Evolutionary conservation across 1,140 invertebrate species (phyloP), one percentile per base, ranked within the genome.

Genomic region (Drosophila pallidifrons): DNA sequence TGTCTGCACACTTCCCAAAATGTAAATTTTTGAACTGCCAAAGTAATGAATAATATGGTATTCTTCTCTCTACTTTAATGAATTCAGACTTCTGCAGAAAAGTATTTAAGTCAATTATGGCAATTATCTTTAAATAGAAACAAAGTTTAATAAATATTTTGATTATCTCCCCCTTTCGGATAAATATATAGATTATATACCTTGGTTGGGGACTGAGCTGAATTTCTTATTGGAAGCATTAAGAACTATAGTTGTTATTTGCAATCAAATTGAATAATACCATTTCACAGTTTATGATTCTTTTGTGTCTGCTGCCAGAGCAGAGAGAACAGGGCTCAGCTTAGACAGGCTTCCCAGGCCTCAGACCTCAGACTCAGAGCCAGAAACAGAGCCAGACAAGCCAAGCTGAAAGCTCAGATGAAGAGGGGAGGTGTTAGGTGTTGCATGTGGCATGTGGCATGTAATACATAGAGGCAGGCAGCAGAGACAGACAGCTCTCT

Each of bases 231-330:
- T 45, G 45, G 8, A 35, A 25, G 8, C 28, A 16, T 32, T 32
- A 30, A 41, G 30, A 60, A 67, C 43, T 43, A 78, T 79, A 64
- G 47, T 75, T 73, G 38, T 64, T 70, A 67, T 79, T 67, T 52
- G 38, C 52, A 10, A 77, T 66, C 54, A 88, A 88, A 87, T 87
- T 88, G 82, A 82, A 87, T 87, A 87, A 88, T 83, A 75, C 68
- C 77, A 80, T 87, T 87, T 88, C 76, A 82, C 83, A 87, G 83
- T 88, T 75, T 82, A 83, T 88, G 83, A 87, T 80, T 88, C 83
- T 68, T 88, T 87, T 87, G 71, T 87, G 77, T 80, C 66, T 60
- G 63, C 28, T 49, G 28, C 10, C 8, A 28, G 16, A 52, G 47
- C 2, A 49, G 35, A 38, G 32, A 25, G 55, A 43, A 20, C 3